These are phyloP conservation scores for Aquatica leii DNA, from an alignment of 2,888 invertebrate genomes.

Conservation along the genomic window DNA sequence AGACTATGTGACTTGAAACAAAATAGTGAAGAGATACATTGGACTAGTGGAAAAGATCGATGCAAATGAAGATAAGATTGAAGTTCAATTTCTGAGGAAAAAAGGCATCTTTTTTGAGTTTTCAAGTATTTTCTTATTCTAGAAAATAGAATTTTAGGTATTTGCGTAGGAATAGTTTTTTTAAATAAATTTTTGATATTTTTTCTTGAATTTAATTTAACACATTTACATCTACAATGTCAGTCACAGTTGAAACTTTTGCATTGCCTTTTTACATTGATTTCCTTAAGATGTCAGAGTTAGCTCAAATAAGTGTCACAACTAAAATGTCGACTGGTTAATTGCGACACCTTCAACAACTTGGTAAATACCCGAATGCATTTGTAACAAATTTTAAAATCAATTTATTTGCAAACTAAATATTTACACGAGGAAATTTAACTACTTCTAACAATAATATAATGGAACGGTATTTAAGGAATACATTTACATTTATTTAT, in stretches of 20 bases:
- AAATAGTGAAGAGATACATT: no score
- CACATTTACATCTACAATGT: not conserved
- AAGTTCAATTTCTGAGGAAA: not conserved
- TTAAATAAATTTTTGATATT: not conserved
- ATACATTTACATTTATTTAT: no score
- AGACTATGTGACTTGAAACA: not conserved
- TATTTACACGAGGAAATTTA: no score
- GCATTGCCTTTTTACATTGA: not conserved
- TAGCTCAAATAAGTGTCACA: no score
- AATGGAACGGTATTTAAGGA: no score
- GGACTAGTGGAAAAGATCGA: not conserved
- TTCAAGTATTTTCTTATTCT: not conserved
- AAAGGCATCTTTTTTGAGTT: not conserved
- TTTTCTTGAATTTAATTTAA: not conserved
- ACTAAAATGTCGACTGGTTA: not conserved
- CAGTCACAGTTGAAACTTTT: not conserved
- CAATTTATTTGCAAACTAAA: no score
- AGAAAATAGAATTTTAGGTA: not conserved
- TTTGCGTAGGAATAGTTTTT: not conserved
- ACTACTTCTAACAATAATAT: no score
- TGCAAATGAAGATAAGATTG: not conserved
- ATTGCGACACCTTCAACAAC: slow-evolving; percentile 2
- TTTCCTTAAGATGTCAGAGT: not conserved
- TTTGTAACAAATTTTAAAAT: no score
- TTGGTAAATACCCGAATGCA: no score